Evolutionary conservation across 2,797 vertebrate genomes (phyloP).

Genomic region (Sparidentex hasta): DNA sequence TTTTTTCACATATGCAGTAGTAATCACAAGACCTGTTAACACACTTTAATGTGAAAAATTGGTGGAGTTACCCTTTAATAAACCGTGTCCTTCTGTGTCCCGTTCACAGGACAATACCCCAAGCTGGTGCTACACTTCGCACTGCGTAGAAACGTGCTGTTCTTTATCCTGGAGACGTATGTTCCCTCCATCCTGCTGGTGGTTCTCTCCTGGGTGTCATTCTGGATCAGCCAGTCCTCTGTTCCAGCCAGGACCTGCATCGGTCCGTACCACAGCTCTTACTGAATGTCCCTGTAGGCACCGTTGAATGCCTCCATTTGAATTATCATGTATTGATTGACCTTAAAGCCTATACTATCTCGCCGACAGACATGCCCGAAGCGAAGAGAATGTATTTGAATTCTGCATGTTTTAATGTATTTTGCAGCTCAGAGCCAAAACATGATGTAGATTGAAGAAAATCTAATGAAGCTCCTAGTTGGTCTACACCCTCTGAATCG

Average conservation of each 20-base stretch:
- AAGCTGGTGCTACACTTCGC: constrained; percentile 94
- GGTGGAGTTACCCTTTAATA: too few relatives aligned
- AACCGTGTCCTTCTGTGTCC: constrained; percentile 14
- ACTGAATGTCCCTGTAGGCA: not conserved
- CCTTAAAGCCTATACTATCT: not conserved
- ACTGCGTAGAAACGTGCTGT: constrained; percentile 92
- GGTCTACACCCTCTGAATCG: too few relatives aligned
- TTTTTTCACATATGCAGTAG: too few relatives aligned
- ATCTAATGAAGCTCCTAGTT: not conserved
- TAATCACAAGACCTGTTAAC: too few relatives aligned
- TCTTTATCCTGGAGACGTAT: constrained; percentile 94
- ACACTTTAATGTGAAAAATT: too few relatives aligned
- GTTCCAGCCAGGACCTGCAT: constrained; percentile 94
- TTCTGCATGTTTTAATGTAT: too few relatives aligned
- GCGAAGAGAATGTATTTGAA: not conserved
- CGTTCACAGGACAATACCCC: constrained; percentile 87
- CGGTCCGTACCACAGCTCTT: constrained; percentile 77
- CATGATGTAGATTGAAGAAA: too few relatives aligned
- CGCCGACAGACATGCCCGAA: not conserved
- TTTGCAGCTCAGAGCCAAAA: too few relatives aligned
- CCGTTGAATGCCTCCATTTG: not conserved
- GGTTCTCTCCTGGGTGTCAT: constrained; percentile 94
- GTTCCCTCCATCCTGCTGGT: constrained; percentile 93
- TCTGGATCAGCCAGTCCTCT: constrained; percentile 96
- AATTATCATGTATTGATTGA: not conserved